Percentiles rank a stretch among this genome's conserved stretches.
phyloP scores from a whole-genome alignment of 2,797 vertebrate genomes.

The Chloroceryle inda region DNA sequence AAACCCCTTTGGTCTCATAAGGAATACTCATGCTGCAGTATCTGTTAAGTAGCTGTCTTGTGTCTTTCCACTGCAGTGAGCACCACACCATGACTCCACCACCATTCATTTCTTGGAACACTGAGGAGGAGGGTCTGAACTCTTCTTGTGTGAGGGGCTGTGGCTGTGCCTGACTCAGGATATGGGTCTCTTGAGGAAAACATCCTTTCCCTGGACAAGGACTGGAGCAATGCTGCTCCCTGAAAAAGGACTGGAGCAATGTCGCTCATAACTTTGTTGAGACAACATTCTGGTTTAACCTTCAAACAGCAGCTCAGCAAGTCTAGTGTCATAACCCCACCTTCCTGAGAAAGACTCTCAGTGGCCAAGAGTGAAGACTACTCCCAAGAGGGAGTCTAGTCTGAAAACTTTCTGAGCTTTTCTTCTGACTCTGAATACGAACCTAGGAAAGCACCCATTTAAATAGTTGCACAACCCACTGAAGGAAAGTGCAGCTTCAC shows the following conservation, averaged over 20 bases:
- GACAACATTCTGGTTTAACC: neutral
- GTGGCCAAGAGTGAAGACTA: neutral
- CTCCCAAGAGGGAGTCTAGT: neutral
- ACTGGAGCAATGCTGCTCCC: neutral
- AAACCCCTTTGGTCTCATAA: neutral
- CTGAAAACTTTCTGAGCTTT: neutral
- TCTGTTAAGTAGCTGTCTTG: neutral
- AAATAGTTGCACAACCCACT: rapidly evolving
- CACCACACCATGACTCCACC: neutral
- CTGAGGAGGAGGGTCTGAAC: neutral
- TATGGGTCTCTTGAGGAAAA: neutral
- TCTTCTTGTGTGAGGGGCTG: neutral
- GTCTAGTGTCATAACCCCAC: neutral
- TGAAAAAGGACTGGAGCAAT: neutral
- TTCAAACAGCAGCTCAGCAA: neutral
- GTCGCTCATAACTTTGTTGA: neutral
- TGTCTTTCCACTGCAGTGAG: constrained; percentile 44
- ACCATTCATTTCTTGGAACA: neutral
- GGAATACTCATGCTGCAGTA: neutral
- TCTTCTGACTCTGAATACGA: rapidly evolving
- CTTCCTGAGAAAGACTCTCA: neutral
- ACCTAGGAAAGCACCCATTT: neutral
- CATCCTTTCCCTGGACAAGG: neutral
- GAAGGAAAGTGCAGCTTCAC: neutral
- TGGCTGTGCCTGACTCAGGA: neutral